phyloP scores from a whole-genome alignment of 2,888 invertebrate genomes.

The Cenopis cana region DNA sequence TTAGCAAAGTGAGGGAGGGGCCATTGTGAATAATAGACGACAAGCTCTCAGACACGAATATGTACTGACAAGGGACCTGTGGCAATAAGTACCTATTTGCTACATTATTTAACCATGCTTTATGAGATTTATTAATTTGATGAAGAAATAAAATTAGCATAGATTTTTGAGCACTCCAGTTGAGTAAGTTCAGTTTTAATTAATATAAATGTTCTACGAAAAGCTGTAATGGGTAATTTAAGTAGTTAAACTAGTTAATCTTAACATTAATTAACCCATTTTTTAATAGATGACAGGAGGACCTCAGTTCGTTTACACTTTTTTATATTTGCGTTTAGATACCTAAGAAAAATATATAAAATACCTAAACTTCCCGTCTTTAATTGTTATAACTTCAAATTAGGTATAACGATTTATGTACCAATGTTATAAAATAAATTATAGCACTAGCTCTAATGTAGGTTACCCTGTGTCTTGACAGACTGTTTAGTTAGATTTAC shows the following conservation, averaged over 20 bases:
- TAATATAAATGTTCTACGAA: not conserved
- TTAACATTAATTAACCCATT: no score
- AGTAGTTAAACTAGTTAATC: no score
- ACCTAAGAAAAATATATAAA: no score
- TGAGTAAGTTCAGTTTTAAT: not conserved
- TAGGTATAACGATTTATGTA: not conserved
- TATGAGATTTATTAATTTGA: slow-evolving; percentile 24
- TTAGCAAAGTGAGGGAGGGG: not conserved
- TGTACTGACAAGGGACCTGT: slow-evolving; percentile 32
- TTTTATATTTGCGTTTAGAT: no score
- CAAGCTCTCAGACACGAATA: slow-evolving; percentile 35
- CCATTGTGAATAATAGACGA: slow-evolving; percentile 16
- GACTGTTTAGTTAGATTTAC: not conserved
- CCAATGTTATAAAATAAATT: not conserved
- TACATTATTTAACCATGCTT: slow-evolving; percentile 26
- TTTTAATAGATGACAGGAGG: no score
- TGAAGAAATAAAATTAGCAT: slow-evolving; percentile 26
- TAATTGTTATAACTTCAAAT: no score
- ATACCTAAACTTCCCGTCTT: no score
- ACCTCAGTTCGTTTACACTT: no score
- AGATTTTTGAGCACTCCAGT: slow-evolving; percentile 1
- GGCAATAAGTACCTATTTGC: slow-evolving; percentile 25
- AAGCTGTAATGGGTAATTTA: not conserved
- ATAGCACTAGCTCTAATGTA: not conserved
- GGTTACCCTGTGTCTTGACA: not conserved